Evolutionary conservation across 2,113 vertebrate species (phyloP).

Genomic region (Pan troglodytes): DNA sequence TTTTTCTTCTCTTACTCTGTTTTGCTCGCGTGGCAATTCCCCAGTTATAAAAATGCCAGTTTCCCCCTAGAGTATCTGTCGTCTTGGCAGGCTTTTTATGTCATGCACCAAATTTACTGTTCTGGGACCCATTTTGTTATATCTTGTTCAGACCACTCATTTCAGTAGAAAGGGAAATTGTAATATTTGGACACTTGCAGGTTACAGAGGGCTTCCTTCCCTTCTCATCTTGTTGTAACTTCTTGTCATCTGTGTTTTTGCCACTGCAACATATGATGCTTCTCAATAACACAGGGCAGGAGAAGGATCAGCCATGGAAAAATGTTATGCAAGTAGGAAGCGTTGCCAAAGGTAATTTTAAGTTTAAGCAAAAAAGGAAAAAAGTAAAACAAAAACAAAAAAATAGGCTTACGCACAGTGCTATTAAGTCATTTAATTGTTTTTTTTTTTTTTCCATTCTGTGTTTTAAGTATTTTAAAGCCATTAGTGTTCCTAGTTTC

Average conservation of each 20-base stretch:
- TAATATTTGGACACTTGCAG: neutral
- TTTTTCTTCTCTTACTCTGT: neutral
- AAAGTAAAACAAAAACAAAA: neutral
- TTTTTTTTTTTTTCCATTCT: neutral
- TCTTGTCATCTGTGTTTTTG: neutral
- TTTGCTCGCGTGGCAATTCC: neutral
- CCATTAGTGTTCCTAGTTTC: constrained; percentile 13
- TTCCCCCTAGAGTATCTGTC: neutral
- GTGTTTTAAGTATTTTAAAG: constrained; percentile 39
- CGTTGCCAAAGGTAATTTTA: constrained; percentile 18
- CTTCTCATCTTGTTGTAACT: neutral
- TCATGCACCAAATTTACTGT: constrained; percentile 5
- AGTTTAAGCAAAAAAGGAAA: constrained; percentile 28
- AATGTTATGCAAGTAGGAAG: neutral
- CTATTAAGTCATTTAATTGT: neutral
- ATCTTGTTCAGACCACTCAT: constrained; percentile 2
- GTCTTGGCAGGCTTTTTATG: constrained; percentile 39
- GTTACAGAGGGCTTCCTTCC: neutral
- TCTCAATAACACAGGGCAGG: neutral
- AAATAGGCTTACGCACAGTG: neutral
- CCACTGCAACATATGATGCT: neutral
- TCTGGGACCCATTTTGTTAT: constrained; percentile 8
- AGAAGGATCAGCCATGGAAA: neutral
- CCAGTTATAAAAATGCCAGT: neutral
- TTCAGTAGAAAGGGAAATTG: constrained; percentile 8